Conservation (phyloP, 2,113 vertebrate species). For the Rana temporaria region DNA sequence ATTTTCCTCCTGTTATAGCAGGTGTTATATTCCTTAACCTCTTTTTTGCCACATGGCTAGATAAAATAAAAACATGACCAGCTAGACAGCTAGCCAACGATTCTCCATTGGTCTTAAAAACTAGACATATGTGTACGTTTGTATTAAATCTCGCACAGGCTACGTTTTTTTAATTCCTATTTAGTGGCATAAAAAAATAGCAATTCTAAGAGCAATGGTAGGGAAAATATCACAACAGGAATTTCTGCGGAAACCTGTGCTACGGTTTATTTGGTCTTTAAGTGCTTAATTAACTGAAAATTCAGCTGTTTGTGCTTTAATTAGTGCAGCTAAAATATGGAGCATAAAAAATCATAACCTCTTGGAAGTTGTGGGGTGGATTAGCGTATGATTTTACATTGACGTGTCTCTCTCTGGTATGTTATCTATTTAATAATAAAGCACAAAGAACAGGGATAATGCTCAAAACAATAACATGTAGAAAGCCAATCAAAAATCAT, state of each 20-base stretch:
- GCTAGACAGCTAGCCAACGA: background rate
- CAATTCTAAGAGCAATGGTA: background rate
- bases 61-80: background rate
- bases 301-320: slow-evolving; percentile 66
- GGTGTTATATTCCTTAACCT: slow-evolving; percentile 29
- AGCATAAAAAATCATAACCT: slow-evolving; percentile 72
- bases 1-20: slow-evolving; percentile 28
- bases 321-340: slow-evolving; percentile 67
- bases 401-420: too few species aligned
- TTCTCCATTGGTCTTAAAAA: too few species aligned
- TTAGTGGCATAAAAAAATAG: too few species aligned
- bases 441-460: too few species aligned
- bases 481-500: too few species aligned
- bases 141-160: too few species aligned
- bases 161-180: too few species aligned
- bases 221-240: slow-evolving; percentile 18
- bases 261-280: slow-evolving; percentile 42
- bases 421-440: too few species aligned
- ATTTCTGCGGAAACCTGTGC: slow-evolving; percentile 19
- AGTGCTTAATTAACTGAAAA: slow-evolving; percentile 72
- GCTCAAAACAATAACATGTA: too few species aligned
- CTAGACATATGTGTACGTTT: too few species aligned
- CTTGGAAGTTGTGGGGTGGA: slow-evolving; percentile 57
- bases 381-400: too few species aligned
- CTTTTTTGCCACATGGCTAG: background rate